Evolutionary conservation across 2,888 invertebrate genomes (phyloP).

Genomic region (Eulithis prunata): DNA sequence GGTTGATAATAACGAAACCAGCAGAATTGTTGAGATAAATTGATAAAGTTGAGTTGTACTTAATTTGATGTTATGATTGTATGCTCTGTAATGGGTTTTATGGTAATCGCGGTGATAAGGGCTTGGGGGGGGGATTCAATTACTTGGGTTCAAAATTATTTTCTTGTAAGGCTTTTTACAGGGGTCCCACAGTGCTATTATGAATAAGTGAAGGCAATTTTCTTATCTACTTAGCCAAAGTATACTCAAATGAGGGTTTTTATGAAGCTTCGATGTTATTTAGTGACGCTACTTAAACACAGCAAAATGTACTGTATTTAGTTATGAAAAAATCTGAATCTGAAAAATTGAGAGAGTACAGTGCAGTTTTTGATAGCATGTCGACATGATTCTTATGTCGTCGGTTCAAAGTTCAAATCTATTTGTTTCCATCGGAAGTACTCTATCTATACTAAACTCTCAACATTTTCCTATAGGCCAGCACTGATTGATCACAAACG

Average conservation of each 20-base stretch:
- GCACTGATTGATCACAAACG: too few relatives aligned
- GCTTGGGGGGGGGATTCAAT: constrained; percentile 24
- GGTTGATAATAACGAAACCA: constrained; percentile 47
- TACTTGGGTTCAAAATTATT: constrained; percentile 16
- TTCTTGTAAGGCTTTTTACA: constrained; percentile 15
- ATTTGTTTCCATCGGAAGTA: too few relatives aligned
- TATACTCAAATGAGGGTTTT: not conserved
- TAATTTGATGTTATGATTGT: constrained; percentile 39
- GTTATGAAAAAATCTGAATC: too few relatives aligned
- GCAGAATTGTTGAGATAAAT: constrained; percentile 52
- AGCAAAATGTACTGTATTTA: too few relatives aligned
- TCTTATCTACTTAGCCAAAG: constrained; percentile 2
- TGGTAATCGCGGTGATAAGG: constrained; percentile 34
- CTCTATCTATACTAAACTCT: too few relatives aligned
- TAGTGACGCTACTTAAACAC: too few relatives aligned
- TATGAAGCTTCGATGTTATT: too few relatives aligned
- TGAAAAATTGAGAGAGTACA: too few relatives aligned
- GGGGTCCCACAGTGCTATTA: not conserved
- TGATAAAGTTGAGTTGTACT: constrained; percentile 57
- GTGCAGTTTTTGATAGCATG: too few relatives aligned
- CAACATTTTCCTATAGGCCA: too few relatives aligned
- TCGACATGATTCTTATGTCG: too few relatives aligned
- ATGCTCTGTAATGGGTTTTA: constrained; percentile 32
- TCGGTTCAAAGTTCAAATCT: too few relatives aligned
- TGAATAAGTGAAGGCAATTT: not conserved